Evolutionary conservation across 2,113 vertebrate genomes (phyloP), one percentile per base, ranked within the genome.

Genomic region (Corythornis cristatus): DNA sequence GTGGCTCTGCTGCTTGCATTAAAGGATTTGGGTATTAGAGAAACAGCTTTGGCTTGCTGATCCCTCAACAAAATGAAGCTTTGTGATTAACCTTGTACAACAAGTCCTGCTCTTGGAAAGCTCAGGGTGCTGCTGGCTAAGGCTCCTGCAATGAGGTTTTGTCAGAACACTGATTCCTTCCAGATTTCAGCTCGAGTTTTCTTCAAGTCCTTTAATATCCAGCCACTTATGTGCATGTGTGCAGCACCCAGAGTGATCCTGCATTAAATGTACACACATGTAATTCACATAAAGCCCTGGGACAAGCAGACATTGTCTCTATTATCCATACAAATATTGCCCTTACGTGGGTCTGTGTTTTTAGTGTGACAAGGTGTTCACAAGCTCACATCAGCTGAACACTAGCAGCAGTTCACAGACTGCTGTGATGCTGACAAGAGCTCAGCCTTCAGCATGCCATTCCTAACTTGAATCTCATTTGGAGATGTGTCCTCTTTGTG

Each of bases 1-100:
- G 43, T 37, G 73, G 42, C 33, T 91, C 64, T 86, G 43, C 70
- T 76, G 58, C 48, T 57, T 95, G 86, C 70, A 86, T 88, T 75
- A 73, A 86, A 19, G 70, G 95, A 92, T 96, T 96, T 93, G 75
- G 18, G 53, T 75, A 84, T 96, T 93, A 95, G 1, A 61, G 86
- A 94, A 40, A 26, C 48, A 77, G 50, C 68, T 90, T 89, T 78
- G 42, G 14, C 18, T 77, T 96, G 94, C 72, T 94, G 79, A 93
- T 93, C 68, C 75, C 46, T 94, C 56, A 67, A 64, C 25, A 88
- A 74, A 96, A 88, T 93, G 79, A 88, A 83, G 85, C 60, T 51
- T 83, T 86, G 53, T 6, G 68, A 92, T 90, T 93, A 93, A 96
- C 66, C 73, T 90, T 1, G 0, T 54, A 22, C 29, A 78, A 56